Evolutionary conservation across 2,888 invertebrate genomes (phyloP).

Genomic region (Chrysolina oricalcia): DNA sequence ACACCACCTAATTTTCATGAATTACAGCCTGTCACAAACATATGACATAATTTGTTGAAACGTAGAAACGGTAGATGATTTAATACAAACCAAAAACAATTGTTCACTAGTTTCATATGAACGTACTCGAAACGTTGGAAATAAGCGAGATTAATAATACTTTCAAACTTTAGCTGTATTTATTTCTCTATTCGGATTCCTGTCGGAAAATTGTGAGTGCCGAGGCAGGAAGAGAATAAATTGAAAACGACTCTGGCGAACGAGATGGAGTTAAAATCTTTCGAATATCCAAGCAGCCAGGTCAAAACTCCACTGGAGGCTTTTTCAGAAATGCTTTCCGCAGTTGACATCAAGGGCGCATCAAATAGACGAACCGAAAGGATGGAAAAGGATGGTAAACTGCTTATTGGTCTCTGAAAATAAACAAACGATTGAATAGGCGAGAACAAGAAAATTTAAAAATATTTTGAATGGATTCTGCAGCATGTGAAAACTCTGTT

Average conservation of each 20-base stretch:
- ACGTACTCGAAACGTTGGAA: background rate
- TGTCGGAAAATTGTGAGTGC: background rate
- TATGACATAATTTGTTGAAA: too few species aligned
- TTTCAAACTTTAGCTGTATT: background rate
- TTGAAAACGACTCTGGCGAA: constrained; percentile 14
- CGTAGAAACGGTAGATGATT: too few species aligned
- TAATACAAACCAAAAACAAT: too few species aligned
- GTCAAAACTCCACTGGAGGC: constrained; percentile 21
- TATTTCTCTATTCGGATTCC: background rate
- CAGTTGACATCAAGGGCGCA: constrained; percentile 1
- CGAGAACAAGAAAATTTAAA: background rate
- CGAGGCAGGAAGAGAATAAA: constrained; percentile 9
- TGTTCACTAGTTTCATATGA: background rate
- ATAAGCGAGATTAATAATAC: background rate
- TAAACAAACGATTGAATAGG: background rate
- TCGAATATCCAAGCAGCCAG: constrained; percentile 2
- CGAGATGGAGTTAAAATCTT: background rate
- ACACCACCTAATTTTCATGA: too few species aligned
- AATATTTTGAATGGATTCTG: too few species aligned
- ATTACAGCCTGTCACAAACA: too few species aligned
- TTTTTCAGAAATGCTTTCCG: constrained; percentile 3
- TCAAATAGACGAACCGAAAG: background rate
- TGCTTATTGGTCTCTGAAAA: background rate
- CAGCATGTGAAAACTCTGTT: too few species aligned
- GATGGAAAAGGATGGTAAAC: background rate